These are phyloP conservation scores for Celastrina argiolus DNA, from an alignment of 2,888 invertebrate genomes.

Conservation along the genomic window DNA sequence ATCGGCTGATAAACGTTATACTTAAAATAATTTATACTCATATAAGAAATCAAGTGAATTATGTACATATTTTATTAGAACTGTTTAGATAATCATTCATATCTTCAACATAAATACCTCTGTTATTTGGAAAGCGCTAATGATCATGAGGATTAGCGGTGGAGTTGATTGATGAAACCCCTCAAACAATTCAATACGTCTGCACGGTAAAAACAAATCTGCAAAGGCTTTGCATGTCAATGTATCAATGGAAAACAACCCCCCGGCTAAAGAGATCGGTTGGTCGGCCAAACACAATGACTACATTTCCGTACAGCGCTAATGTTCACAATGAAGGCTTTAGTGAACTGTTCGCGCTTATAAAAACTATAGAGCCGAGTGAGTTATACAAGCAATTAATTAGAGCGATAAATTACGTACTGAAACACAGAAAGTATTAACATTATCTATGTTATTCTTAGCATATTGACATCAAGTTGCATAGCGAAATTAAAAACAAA, in stretches of 20 bases:
- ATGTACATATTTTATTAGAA: too few species aligned
- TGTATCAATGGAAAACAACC: constrained; percentile 27
- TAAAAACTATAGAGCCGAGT: not conserved
- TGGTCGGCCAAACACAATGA: constrained; percentile 32
- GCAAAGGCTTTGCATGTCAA: constrained; percentile 19
- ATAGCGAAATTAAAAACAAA: constrained; percentile 12
- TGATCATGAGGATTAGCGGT: not conserved
- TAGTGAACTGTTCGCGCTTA: constrained; percentile 17
- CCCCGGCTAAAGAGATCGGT: constrained; percentile 30
- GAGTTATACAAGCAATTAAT: not conserved
- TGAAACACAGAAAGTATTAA: not conserved
- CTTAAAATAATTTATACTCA: too few species aligned
- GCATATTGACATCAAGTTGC: not conserved
- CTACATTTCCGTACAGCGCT: constrained; percentile 25
- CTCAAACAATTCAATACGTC: constrained; percentile 5
- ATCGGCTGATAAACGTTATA: too few species aligned
- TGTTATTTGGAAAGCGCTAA: not conserved
- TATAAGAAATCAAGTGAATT: too few species aligned
- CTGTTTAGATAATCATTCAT: not conserved
- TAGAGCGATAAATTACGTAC: not conserved
- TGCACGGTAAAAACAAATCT: constrained; percentile 3
- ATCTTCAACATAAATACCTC: not conserved
- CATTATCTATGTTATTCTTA: not conserved
- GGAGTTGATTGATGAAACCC: constrained; percentile 12
- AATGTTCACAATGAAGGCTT: constrained; percentile 29